Base-by-base conservation (phyloP, 2,888 invertebrate species). In the Rhaphigaster nebulosa region DNA sequence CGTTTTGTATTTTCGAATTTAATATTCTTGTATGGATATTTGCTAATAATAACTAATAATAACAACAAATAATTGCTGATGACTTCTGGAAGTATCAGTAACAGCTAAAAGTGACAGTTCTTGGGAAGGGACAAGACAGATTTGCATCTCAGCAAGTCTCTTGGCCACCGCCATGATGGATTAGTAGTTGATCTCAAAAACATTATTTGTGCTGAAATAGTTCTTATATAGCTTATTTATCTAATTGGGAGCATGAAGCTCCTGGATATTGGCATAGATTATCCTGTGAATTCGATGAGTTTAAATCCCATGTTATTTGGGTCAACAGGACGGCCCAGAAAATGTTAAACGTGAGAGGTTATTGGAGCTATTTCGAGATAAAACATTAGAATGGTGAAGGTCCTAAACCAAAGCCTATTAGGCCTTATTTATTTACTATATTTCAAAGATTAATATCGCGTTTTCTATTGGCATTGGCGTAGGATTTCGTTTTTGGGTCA, bases 311-410 rank as follows among this genome's bases (percentile, higher is more conserved):
- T 38, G 70, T 38, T 76, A 76, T 76, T 38, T 76, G 70, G 70
- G 70, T 76, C 70, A 76, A 38, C 6, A 38, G 70, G 38, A 8
- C 34, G 70, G 15, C 65, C 29, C n/a, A 38, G 70, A 76, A 76
- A 76, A 76, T 38, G 70, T 76, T 38, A 76, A 76, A 76, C 70
- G 70, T 76, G 70, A 76, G 70, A 76, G 70, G 70, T 76, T 76
- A 76, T 38, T 38, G 34, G 70, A 76, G 34, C 70, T 23, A 10
- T 76, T 18, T 76, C 70, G 23, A 76, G 70, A 76, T 76, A 76
- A 15, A 34, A 20, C 34, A 20, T 76, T 34, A 8, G 70, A 76
- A 76, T 8, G 38, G 13, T 20, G 34, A 38, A 76, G 70, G 34
- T 38, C 70, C 20, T 1, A 6, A 23, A 76, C 70, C 12, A 38